These are phyloP conservation scores for Dinothrombium tinctorium DNA, from an alignment of 1,140 invertebrate species.

Conservation along the genomic window DNA sequence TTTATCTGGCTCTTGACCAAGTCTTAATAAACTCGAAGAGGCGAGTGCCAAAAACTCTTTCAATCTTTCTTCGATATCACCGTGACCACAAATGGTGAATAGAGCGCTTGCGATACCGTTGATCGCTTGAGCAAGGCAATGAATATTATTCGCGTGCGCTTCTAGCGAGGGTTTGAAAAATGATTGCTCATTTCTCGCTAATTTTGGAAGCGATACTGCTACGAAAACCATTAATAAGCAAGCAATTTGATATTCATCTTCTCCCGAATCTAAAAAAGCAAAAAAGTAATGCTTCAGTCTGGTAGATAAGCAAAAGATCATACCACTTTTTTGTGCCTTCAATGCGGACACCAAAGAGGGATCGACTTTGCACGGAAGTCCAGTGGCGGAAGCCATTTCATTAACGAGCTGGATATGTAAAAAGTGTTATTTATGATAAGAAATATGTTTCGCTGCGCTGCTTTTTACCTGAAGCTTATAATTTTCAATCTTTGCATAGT, in stretches of 20 bases:
- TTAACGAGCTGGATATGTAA: conserved; percentile 41
- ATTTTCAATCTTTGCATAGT: conserved; percentile 3
- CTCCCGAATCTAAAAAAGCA: conserved; percentile 34
- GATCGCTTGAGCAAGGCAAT: conserved; percentile 84
- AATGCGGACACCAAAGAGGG: conserved; percentile 71
- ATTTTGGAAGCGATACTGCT: conserved; percentile 83
- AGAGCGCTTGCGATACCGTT: conserved; percentile 90
- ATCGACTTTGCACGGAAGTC: conserved; percentile 75
- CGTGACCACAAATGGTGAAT: conserved; percentile 79
- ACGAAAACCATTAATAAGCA: conserved; percentile 97
- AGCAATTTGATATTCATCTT: conserved; percentile 77
- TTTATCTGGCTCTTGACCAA: conserved; percentile 85
- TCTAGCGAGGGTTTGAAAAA: conserved; percentile 71
- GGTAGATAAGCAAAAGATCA: conserved; percentile 8
- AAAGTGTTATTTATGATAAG: neutral
- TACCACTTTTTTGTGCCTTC: conserved; percentile 51
- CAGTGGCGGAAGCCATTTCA: conserved; percentile 90
- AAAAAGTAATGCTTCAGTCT: neutral
- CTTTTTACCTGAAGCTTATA: neutral
- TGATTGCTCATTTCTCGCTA: conserved; percentile 69
- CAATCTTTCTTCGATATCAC: conserved; percentile 88
- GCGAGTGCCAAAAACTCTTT: conserved; percentile 93
- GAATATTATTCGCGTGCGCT: conserved; percentile 91
- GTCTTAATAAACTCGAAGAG: conserved; percentile 71
- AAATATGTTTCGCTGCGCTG: neutral